phyloP scores from a whole-genome alignment of 2,797 vertebrate genomes.

The Allobates femoralis region DNA sequence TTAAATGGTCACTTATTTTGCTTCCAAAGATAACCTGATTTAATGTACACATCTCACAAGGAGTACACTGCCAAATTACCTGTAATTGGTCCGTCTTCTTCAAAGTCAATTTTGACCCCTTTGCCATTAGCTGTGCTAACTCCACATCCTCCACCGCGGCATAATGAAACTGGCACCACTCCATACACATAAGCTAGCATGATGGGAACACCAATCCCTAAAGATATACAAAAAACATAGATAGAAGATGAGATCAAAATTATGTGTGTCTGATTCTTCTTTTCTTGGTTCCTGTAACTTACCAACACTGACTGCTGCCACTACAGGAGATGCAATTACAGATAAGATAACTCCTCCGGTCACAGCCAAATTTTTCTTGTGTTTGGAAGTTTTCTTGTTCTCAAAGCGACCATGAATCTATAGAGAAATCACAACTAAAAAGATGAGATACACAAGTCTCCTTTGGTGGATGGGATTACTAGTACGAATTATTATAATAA shows the following conservation, averaged over 20 bases:
- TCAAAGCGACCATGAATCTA: conserved; percentile 98
- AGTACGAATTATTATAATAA: neutral
- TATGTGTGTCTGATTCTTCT: neutral
- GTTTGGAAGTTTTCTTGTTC: conserved; percentile 92
- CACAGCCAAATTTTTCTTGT: conserved; percentile 95
- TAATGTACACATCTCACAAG: neutral
- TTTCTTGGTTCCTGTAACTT: conserved; percentile 65
- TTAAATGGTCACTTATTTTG: neutral
- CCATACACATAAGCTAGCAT: conserved; percentile 98
- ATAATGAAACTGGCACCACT: conserved; percentile 96
- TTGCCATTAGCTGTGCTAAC: conserved; percentile 95
- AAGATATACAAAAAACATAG: neutral
- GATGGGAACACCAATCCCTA: conserved; percentile 97
- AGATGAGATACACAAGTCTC: neutral
- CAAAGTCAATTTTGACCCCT: conserved; percentile 95
- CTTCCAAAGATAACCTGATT: neutral
- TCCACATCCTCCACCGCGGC: conserved; percentile 93
- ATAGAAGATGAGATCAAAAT: neutral
- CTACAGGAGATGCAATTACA: conserved; percentile 94
- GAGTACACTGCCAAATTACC: conserved; percentile 72
- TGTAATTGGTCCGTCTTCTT: conserved; percentile 96
- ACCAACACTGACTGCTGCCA: conserved; percentile 98
- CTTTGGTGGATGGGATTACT: neutral
- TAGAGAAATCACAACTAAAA: neutral
- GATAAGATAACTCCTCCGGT: conserved; percentile 96